These are phyloP conservation scores for Acleris holmiana DNA, from an alignment of 2,888 invertebrate genomes.

Conservation along the genomic window DNA sequence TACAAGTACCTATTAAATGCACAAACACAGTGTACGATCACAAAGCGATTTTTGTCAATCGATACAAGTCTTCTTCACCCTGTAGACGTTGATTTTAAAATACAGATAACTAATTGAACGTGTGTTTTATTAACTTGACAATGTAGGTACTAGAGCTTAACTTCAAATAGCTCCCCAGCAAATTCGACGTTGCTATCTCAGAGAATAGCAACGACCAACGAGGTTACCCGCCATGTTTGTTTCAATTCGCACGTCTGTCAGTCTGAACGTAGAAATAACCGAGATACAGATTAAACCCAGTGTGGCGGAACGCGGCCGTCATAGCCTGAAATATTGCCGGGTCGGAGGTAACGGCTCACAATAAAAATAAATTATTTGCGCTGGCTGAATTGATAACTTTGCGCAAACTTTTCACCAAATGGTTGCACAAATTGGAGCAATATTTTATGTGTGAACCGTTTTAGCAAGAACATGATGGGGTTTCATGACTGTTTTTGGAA, in stretches of 20 bases:
- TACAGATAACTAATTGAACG: too few species aligned
- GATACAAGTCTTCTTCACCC: too few species aligned
- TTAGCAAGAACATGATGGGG: neutral
- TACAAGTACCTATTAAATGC: too few species aligned
- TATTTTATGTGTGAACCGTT: neutral
- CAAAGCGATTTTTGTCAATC: too few species aligned
- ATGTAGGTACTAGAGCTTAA: too few species aligned
- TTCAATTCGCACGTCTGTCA: constrained; percentile 29
- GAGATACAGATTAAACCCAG: constrained; percentile 33
- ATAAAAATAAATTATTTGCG: constrained; percentile 36
- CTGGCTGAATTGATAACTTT: constrained; percentile 22
- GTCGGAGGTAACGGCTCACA: constrained; percentile 9
- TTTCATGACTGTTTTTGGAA: too few species aligned
- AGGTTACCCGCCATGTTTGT: constrained; percentile 30
- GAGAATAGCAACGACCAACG: neutral
- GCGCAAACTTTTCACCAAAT: neutral
- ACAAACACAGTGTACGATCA: too few species aligned
- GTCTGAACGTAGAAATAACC: constrained; percentile 25
- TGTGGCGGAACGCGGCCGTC: constrained; percentile 32
- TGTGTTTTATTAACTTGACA: too few species aligned
- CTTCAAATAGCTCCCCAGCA: too few species aligned
- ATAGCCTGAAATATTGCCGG: constrained; percentile 30
- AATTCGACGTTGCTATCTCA: too few species aligned
- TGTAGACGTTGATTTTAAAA: too few species aligned
- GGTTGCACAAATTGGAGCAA: neutral